These are phyloP conservation scores for Anastrepha obliqua DNA, from an alignment of 1,140 invertebrate genomes.

Conservation along the genomic window DNA sequence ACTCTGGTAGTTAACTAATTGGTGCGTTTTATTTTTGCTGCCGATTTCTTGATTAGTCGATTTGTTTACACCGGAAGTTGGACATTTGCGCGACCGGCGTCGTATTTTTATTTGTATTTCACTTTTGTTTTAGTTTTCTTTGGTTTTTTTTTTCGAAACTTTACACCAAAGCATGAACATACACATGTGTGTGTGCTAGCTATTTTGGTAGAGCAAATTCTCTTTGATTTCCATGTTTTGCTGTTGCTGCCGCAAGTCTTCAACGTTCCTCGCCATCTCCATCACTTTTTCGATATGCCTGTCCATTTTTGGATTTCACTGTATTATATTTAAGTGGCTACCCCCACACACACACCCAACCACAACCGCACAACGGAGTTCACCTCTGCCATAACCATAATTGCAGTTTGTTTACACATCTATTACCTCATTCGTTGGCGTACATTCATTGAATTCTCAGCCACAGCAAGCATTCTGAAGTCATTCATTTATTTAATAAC, in stretches of 20 bases:
- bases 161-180: neutral
- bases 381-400: neutral
- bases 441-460: neutral
- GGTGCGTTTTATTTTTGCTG: neutral
- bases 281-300: neutral
- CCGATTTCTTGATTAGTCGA: neutral
- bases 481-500: neutral
- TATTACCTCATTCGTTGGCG: neutral
- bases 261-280: neutral
- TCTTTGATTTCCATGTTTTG: neutral
- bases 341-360: neutral
- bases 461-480: neutral
- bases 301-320: neutral
- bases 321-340: neutral
- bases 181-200: too few species aligned
- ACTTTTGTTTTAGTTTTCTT: too few species aligned
- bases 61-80: slow-evolving; percentile 51
- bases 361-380: too few species aligned
- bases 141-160: too few species aligned
- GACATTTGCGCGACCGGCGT: neutral
- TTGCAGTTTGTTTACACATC: slow-evolving; percentile 23
- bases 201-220: neutral
- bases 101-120: too few species aligned
- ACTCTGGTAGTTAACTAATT: neutral
- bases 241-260: neutral